Evolutionary conservation across 2,113 vertebrate genomes (phyloP).

Genomic region (Salvelinus namaycush): DNA sequence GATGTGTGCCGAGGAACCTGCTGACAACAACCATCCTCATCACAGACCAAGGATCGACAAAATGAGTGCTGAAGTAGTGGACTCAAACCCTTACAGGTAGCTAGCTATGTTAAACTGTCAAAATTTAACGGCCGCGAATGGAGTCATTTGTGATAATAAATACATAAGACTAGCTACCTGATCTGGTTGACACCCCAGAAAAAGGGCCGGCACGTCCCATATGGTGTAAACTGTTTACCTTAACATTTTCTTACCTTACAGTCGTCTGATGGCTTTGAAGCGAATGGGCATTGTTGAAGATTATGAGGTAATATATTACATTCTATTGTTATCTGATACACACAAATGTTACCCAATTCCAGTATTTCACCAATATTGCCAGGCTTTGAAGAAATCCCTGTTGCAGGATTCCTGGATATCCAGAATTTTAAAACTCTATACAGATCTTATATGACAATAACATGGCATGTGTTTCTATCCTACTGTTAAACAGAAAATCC

Average conservation of each 20-base stretch:
- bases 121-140: no score
- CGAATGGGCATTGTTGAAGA: conserved; percentile 96
- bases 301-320: conserved; percentile 84
- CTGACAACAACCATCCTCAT: conserved; percentile 40
- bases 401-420: neutral
- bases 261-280: conserved; percentile 96
- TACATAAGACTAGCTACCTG: no score
- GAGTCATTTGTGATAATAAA: no score
- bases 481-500: conserved; percentile 85
- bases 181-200: no score
- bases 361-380: neutral
- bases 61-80: conserved; percentile 92
- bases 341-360: no score
- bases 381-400: neutral
- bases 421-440: neutral
- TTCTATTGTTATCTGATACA: no score
- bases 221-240: conserved; percentile 32
- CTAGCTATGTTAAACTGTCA: conserved; percentile 43
- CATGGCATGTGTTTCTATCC: neutral
- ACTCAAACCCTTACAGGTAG: conserved; percentile 96
- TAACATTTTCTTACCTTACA: conserved; percentile 60
- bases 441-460: neutral
- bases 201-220: conserved; percentile 7
- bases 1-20: conserved; percentile 31
- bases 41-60: conserved; percentile 78